phyloP scores from a whole-genome alignment of 2,113 vertebrate species.

The Ictalurus furcatus region DNA sequence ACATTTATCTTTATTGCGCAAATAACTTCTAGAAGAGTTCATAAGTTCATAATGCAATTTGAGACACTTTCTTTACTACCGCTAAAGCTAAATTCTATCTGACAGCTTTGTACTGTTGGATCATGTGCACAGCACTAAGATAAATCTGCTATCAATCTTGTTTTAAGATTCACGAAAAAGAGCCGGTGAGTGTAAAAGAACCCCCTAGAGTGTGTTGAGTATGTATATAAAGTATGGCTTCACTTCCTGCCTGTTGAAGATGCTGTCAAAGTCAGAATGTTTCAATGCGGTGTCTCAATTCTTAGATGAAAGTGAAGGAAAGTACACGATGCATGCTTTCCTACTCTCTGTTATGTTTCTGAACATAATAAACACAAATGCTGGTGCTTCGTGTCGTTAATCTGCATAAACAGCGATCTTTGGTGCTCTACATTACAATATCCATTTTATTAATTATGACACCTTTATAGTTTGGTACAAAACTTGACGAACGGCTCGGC shows the following conservation, averaged over 20 bases:
- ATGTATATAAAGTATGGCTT: neutral
- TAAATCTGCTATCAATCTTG: neutral
- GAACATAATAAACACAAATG: neutral
- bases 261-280: neutral
- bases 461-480: conserved; percentile 14
- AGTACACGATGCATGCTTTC: neutral
- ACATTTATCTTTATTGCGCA: neutral
- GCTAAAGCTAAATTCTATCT: neutral
- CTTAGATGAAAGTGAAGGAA: neutral
- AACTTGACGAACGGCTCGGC: conserved; percentile 7
- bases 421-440: neutral
- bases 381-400: neutral
- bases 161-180: neutral
- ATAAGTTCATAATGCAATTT: neutral
- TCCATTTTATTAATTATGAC: conserved; percentile 18
- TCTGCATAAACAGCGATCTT: conserved; percentile 18
- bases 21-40: neutral
- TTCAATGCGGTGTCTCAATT: neutral
- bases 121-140: neutral
- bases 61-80: neutral
- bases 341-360: neutral
- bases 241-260: neutral
- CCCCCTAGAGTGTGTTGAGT: too few species aligned
- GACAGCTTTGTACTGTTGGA: conserved; percentile 14
- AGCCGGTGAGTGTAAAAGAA: neutral